Evolutionary conservation across 1,140 invertebrate species (phyloP).

Genomic region (Calycopis cecrops): DNA sequence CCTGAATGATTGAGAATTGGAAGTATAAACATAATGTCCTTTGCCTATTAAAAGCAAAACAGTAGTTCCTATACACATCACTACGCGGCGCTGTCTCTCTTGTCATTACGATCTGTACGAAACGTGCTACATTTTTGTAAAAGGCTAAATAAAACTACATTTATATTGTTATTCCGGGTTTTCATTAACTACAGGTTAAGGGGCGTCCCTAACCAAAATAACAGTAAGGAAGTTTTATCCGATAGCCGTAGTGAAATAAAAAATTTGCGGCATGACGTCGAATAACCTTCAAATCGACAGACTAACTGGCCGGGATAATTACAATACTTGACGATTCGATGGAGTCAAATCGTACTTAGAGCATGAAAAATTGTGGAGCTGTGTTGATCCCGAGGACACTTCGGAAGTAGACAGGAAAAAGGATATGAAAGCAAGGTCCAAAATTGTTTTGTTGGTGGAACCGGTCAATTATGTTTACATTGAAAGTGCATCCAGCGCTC

Average conservation of each 20-base stretch:
- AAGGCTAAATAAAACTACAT: too few species aligned
- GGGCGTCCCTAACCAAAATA: not conserved
- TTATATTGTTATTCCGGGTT: too few species aligned
- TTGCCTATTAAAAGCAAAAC: too few species aligned
- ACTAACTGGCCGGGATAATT: slow-evolving; percentile 23
- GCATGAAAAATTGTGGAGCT: slow-evolving; percentile 25
- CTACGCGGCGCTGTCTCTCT: too few species aligned
- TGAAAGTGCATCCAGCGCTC: slow-evolving; percentile 25
- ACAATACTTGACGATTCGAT: slow-evolving; percentile 23
- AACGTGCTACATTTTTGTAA: too few species aligned
- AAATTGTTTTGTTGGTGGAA: slow-evolving; percentile 44
- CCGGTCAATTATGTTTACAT: slow-evolving; percentile 31
- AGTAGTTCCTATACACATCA: too few species aligned
- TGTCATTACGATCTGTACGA: too few species aligned
- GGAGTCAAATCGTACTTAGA: slow-evolving; percentile 21
- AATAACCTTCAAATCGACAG: slow-evolving; percentile 22
- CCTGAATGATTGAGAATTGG: too few species aligned
- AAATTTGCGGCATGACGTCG: slow-evolving; percentile 3
- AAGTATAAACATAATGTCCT: too few species aligned
- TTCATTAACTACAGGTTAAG: slow-evolving; percentile 15
- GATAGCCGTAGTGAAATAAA: not conserved
- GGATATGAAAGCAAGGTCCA: slow-evolving; percentile 33
- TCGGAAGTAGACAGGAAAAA: slow-evolving; percentile 21
- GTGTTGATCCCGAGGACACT: slow-evolving; percentile 23
- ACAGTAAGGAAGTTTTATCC: not conserved